phyloP scores from a whole-genome alignment of 2,113 vertebrate genomes.

The Numida meleagris region DNA sequence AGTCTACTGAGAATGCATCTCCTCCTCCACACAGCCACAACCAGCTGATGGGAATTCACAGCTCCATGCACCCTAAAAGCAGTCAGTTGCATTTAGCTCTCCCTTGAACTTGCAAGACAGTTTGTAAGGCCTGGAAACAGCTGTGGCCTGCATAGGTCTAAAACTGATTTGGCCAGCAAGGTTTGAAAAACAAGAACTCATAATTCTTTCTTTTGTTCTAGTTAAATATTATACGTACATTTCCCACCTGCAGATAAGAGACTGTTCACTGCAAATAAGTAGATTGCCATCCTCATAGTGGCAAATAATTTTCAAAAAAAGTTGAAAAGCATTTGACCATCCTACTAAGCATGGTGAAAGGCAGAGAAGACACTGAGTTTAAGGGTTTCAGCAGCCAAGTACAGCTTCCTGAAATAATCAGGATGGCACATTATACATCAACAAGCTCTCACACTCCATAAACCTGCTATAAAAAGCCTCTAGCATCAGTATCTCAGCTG shows the following conservation, averaged over 20 bases:
- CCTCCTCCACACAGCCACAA: background rate
- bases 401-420: background rate
- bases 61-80: background rate
- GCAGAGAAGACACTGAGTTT: no score
- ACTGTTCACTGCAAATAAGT: rapidly evolving
- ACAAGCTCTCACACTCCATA: background rate
- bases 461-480: background rate
- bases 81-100: background rate
- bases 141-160: background rate
- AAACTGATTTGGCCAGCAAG: rapidly evolving
- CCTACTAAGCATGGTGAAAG: background rate
- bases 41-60: background rate
- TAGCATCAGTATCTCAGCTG: background rate
- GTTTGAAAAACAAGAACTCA: background rate
- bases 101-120: background rate
- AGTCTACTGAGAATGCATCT: rapidly evolving
- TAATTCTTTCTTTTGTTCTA: background rate
- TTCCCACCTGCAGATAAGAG: background rate
- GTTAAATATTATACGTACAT: rapidly evolving
- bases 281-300: rapidly evolving
- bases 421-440: rapidly evolving
- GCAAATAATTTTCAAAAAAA: background rate
- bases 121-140: background rate
- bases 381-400: background rate
- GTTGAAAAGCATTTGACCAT: background rate